Conservation (phyloP, 2,797 vertebrate species). For the Poliocrania exsul region DNA sequence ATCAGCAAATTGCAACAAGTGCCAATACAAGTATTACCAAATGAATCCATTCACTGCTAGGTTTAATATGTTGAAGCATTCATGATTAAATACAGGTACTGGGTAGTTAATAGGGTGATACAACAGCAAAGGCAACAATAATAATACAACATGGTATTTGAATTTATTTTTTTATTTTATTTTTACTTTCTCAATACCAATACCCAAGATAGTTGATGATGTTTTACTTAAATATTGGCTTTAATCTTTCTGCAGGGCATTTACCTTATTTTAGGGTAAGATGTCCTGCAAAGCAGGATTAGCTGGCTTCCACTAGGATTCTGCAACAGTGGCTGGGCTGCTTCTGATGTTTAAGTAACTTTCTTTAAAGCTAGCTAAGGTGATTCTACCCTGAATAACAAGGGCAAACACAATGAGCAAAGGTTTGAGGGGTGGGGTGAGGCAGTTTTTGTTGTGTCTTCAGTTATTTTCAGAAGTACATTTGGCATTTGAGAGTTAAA, state of each 20-base stretch:
- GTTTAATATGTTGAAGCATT: neutral
- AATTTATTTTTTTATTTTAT: neutral
- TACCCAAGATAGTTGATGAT: neutral
- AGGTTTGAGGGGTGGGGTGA: neutral
- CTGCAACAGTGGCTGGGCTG: rapidly evolving
- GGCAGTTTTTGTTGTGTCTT: neutral
- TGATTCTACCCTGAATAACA: neutral
- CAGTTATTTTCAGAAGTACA: neutral
- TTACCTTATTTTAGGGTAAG: neutral
- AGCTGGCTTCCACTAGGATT: neutral
- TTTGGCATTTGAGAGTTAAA: neutral
- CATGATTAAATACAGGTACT: neutral
- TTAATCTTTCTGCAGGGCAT: neutral
- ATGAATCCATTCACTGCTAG: neutral
- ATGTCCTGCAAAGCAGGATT: neutral
- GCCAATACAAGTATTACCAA: neutral
- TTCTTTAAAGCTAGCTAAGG: neutral
- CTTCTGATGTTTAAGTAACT: neutral
- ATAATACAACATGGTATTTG: neutral
- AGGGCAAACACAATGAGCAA: neutral
- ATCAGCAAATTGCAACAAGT: neutral
- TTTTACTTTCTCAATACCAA: neutral
- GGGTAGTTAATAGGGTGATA: neutral
- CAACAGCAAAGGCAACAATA: neutral
- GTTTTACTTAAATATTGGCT: neutral